Percentiles rank a stretch among this genome's conserved stretches.
Evolutionary conservation across 2,888 invertebrate species (phyloP).

Genomic region (Epirrhoe alternata): DNA sequence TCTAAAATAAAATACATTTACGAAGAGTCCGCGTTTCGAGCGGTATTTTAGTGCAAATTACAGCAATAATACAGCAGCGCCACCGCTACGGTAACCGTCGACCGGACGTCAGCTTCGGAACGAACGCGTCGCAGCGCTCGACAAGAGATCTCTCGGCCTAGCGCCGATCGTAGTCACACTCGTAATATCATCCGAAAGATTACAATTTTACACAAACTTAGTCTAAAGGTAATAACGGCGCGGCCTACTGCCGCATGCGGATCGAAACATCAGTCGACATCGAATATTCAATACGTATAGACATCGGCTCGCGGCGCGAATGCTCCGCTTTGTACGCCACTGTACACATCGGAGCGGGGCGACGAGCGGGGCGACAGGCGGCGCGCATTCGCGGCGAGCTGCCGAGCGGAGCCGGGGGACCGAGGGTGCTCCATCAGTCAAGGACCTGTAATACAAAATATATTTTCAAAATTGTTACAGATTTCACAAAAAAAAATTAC

Average conservation of each 20-base stretch:
- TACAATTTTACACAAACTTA: slow-evolving; percentile 37
- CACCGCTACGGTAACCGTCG: slow-evolving; percentile 26
- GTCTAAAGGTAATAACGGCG: slow-evolving; percentile 22
- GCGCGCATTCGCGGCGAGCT: not conserved
- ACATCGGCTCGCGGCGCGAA: slow-evolving; percentile 6
- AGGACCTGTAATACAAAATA: slow-evolving; percentile 24
- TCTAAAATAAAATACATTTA: slow-evolving; percentile 63
- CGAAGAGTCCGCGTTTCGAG: slow-evolving; percentile 42
- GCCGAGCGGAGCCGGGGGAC: slow-evolving; percentile 9
- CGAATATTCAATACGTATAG: slow-evolving; percentile 35
- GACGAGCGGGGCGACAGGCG: not conserved
- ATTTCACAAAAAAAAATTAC: not conserved
- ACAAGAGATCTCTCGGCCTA: slow-evolving; percentile 27
- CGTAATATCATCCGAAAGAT: slow-evolving; percentile 31
- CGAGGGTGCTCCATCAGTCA: slow-evolving; percentile 18
- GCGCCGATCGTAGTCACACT: slow-evolving; percentile 12
- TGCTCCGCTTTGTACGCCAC: not conserved
- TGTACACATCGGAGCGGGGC: too few species aligned
- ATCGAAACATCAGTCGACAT: slow-evolving; percentile 32
- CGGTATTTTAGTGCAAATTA: slow-evolving; percentile 26
- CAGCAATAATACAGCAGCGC: slow-evolving; percentile 26
- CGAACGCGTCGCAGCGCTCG: slow-evolving; percentile 19
- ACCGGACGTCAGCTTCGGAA: slow-evolving; percentile 7
- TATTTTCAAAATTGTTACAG: not conserved
- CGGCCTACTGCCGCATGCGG: slow-evolving; percentile 16